Base-by-base conservation (phyloP, 2,113 vertebrate species). In the Stigmatopora nigra region DNA sequence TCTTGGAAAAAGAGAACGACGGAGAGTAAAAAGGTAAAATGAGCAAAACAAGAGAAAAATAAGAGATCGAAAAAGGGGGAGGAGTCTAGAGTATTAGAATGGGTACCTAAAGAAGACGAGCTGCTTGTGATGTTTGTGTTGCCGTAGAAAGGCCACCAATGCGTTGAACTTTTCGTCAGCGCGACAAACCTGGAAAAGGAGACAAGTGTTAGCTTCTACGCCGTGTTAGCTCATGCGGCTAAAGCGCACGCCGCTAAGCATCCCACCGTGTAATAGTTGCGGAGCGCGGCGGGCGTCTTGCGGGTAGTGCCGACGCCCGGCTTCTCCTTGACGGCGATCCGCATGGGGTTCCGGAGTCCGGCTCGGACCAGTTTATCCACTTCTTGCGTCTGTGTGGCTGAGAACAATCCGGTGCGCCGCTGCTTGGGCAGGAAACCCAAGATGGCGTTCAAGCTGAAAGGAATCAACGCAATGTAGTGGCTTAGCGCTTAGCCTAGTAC, bases 331-430 rank as follows among this genome's bases (percentile, higher is more conserved):
- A 99, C 97, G 0, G 90, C 84, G 83, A 99, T 91, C 7, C 96
- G 92, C 0, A 99, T 94, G 0, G 97, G 97, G 79, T 99, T 99
- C 15, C 97, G 83, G 20, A 99, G 94, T 0, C 97, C 97, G 0
- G 97, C 96, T 2, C 97, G 84, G 78, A 99, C 94, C 86, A 99
- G 81, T 80, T 91, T 98, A 88, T 99, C 96, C 78, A 99, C 87
- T 73, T 99, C 97, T 76, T 98, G 95, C 0, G 97, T 99, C 74
- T 99, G 96, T 0, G 97, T 99, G 47, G 96, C 96, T 0, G 96
- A 99, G 80, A 99, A 99, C 57, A 99, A 86, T 17, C 97, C 97
- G 0, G 96, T 99, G 8, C 97, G 90, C 3, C 97, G 89, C 90
- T 99, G 97, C 84, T 98, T 99, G 0, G 97, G 97, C 80, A 99